These are phyloP conservation scores for Baryphthengus martii DNA, from an alignment of 2,113 vertebrate species.

Conservation along the genomic window DNA sequence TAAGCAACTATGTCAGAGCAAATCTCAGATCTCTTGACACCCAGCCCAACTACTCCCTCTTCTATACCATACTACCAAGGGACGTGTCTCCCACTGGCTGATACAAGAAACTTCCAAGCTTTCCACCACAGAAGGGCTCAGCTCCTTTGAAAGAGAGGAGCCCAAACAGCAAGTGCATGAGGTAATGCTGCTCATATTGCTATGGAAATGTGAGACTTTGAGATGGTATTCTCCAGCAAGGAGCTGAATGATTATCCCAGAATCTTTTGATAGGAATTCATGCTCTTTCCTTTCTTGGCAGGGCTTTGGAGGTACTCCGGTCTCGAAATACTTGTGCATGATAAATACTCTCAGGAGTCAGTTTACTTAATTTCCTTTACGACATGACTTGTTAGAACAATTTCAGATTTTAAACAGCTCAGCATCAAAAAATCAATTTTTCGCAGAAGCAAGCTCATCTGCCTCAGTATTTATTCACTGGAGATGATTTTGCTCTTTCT, in stretches of 20 bases:
- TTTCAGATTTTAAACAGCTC: neutral
- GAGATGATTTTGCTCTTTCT: conserved; percentile 1
- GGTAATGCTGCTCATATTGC: neutral
- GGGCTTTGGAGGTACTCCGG: neutral
- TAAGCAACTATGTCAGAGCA: neutral
- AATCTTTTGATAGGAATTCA: neutral
- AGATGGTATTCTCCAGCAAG: neutral
- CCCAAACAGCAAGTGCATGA: neutral
- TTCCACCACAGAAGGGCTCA: neutral
- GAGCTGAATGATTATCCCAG: neutral
- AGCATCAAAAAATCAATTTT: neutral
- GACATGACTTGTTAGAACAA: neutral
- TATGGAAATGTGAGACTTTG: neutral
- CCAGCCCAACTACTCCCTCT: neutral
- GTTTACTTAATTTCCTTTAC: neutral
- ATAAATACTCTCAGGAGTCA: neutral
- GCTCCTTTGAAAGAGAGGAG: neutral
- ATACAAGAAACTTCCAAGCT: neutral
- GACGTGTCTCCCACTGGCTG: neutral
- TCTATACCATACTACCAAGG: neutral
- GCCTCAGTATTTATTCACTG: neutral
- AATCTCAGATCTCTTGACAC: neutral
- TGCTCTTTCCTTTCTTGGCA: neutral
- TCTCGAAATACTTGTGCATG: neutral
- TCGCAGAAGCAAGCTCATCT: neutral